Base-by-base conservation (phyloP, 2,113 vertebrate species). In the Pristiophorus japonicus region DNA sequence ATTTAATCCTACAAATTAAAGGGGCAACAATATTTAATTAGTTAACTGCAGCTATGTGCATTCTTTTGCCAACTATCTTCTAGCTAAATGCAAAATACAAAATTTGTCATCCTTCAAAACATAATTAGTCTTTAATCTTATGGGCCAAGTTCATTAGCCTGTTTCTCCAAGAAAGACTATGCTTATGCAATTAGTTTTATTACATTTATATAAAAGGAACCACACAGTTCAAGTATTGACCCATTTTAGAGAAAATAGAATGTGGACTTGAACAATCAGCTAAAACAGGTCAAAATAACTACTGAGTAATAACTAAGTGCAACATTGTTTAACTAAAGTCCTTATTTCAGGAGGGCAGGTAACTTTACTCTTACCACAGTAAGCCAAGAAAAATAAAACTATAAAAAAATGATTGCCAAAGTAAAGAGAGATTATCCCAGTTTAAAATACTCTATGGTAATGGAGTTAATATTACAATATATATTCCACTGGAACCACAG, bases 321-420 rank as follows among this genome's bases (percentile, higher is more conserved):
- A 63, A 91, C 16, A 16, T 42, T 75, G 73, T 75, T 75, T 45
- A 87, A 42, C 38, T 45, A 85, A 85, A 51, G 85, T 24, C 27
- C 51, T 62, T 14, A 91, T 59, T 91, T 62, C 55, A 91, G 88
- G 4, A 4, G 42, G 20, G 42, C 88, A 91, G 59, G 4, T 4
- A 30, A n/a, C 75, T n/a, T n/a, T n/a, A 81, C 18, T 81, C 75
- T 81, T 59, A 59, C 30, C 16, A 34, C 87, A 91, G 87, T 22
- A 88, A 81, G 78, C 78, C 78, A 81, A 55, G 47, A 59, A n/a
- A 62, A 90, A 90, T 59, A 90, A 91, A 75, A 75, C 30, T 59
- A 59, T 91, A 91, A n/a, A 91, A 91, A 16, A 27, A 81, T 81
- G 51, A 59, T 92, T 92, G 30, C 88, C 16, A 38, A 16, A 20